These are phyloP conservation scores for Choristoneura rosaceana DNA, from an alignment of 2,888 invertebrate genomes.

Conservation along the genomic window DNA sequence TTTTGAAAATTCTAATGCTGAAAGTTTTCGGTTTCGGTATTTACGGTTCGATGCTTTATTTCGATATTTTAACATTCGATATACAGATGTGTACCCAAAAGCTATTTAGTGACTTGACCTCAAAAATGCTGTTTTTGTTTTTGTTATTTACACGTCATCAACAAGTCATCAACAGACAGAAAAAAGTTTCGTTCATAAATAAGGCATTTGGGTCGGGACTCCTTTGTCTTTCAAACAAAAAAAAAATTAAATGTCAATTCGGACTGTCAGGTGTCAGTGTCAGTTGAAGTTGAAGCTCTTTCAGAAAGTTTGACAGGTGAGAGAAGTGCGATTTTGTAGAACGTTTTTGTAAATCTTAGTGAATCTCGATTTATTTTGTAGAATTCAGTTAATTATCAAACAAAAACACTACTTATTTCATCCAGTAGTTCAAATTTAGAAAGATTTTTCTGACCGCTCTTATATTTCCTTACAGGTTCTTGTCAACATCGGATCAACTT, in stretches of 20 bases:
- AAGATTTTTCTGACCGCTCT: constrained; percentile 16
- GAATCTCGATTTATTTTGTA: constrained; percentile 18
- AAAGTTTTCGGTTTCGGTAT: too few relatives aligned
- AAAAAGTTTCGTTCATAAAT: too few relatives aligned
- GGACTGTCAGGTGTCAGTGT: constrained; percentile 3
- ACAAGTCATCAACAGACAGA: too few relatives aligned
- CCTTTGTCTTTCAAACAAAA: not conserved
- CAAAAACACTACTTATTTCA: not conserved
- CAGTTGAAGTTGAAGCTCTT: constrained; percentile 46
- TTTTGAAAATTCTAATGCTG: too few relatives aligned
- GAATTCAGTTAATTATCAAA: constrained; percentile 11
- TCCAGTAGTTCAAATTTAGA: not conserved
- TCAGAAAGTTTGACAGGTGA: constrained; percentile 68
- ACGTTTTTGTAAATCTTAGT: constrained; percentile 51
- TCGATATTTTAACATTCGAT: too few relatives aligned
- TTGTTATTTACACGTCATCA: too few relatives aligned
- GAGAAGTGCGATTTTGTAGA: constrained; percentile 43
- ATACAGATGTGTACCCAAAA: too few relatives aligned
- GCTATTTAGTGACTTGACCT: too few relatives aligned
- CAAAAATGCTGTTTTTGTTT: too few relatives aligned
- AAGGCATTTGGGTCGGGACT: too few relatives aligned
- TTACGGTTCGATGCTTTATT: too few relatives aligned
- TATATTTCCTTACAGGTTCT: constrained; percentile 36
- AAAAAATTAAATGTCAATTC: not conserved
- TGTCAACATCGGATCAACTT: constrained; percentile 41